phyloP scores from a whole-genome alignment of 2,888 invertebrate genomes.

The Pherbina coryleti region DNA sequence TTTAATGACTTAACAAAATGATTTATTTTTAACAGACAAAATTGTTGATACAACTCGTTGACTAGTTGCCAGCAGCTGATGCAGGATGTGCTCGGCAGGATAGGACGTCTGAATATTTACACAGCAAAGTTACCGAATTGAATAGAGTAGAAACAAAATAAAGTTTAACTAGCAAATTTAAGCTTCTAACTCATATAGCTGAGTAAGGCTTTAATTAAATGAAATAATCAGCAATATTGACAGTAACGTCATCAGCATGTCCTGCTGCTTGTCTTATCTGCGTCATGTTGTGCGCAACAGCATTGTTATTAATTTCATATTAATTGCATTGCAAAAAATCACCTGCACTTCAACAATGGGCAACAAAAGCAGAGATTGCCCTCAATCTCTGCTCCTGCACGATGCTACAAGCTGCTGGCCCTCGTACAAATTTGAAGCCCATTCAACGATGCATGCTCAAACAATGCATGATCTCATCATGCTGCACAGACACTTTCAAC shows the following conservation, averaged over 20 bases:
- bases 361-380: too few relatives aligned
- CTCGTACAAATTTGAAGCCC: too few relatives aligned
- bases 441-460: too few relatives aligned
- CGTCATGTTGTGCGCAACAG: neutral
- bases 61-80: neutral
- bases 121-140: neutral
- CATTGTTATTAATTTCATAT: conserved; percentile 18
- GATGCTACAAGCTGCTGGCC: neutral
- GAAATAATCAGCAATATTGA: neutral
- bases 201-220: neutral
- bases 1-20: conserved; percentile 51
- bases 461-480: too few relatives aligned
- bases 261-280: conserved; percentile 12
- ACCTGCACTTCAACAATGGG: conserved; percentile 2
- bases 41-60: conserved; percentile 32
- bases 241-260: conserved; percentile 2
- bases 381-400: too few relatives aligned
- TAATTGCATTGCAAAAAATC: conserved; percentile 21
- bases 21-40: conserved; percentile 45
- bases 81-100: too few relatives aligned
- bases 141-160: neutral
- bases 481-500: too few relatives aligned
- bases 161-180: neutral
- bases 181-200: too few relatives aligned
- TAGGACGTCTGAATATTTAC: too few relatives aligned